Conservation (phyloP, 2,888 invertebrate genomes). For the Polyploca ridens region DNA sequence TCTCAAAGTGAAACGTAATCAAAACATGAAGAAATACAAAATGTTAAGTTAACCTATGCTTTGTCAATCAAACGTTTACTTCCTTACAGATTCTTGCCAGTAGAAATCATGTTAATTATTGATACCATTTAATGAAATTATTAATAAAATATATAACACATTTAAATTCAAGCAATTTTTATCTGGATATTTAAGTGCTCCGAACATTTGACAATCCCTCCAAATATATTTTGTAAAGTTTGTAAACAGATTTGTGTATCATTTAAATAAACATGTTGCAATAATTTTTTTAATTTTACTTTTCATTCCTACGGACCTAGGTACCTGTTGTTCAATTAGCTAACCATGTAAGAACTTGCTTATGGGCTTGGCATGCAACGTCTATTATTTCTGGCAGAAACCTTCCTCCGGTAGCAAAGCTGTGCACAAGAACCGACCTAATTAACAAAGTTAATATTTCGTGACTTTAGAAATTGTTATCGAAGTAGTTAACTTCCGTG, state of each 20-base stretch:
- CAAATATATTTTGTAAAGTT: neutral
- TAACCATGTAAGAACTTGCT: no score
- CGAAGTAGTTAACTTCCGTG: no score
- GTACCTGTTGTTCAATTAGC: no score
- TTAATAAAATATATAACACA: no score
- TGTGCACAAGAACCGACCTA: no score
- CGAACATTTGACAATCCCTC: neutral
- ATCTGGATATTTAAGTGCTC: no score
- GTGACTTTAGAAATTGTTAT: no score
- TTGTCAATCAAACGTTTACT: neutral
- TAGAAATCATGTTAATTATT: neutral
- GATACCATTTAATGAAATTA: neutral
- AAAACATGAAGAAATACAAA: neutral
- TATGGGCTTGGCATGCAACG: no score
- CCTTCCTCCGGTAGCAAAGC: no score
- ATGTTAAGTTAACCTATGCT: neutral
- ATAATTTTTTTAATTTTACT: neutral
- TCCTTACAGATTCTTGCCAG: conserved; percentile 12
- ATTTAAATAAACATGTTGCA: conserved; percentile 8
- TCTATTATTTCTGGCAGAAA: no score
- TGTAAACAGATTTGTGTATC: conserved; percentile 4
- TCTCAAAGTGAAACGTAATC: conserved; percentile 34
- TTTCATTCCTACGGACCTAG: neutral
- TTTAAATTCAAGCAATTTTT: no score
- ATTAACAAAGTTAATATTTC: no score